These are phyloP conservation scores for Serrognathus titanus DNA, from an alignment of 2,888 invertebrate species.

Conservation along the genomic window DNA sequence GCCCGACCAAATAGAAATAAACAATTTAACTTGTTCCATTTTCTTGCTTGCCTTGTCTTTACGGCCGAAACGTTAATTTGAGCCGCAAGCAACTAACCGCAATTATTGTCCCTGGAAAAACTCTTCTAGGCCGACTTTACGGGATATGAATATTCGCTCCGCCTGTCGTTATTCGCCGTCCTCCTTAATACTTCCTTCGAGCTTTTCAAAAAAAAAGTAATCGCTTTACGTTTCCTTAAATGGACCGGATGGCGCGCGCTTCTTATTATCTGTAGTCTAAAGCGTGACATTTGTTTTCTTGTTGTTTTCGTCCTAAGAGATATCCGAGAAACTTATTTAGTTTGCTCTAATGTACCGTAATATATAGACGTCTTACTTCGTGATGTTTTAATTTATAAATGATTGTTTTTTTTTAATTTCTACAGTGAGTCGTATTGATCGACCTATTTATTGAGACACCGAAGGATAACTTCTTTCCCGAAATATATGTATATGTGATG, in stretches of 20 bases:
- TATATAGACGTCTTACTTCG: no score
- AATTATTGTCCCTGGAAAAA: slow-evolving; percentile 21
- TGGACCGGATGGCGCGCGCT: slow-evolving; percentile 3
- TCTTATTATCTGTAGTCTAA: slow-evolving; percentile 1
- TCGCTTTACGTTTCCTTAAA: slow-evolving; percentile 14
- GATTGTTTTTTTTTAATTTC: no score
- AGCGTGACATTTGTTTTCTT: slow-evolving; percentile 5
- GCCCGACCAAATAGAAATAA: slow-evolving; percentile 26
- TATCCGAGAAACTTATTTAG: not conserved
- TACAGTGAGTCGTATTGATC: no score
- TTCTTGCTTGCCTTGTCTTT: slow-evolving; percentile 21
- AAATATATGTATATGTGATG: no score
- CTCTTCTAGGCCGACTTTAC: slow-evolving; percentile 18
- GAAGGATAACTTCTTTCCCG: no score
- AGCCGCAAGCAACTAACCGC: slow-evolving; percentile 23
- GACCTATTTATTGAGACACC: no score
- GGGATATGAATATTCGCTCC: slow-evolving; percentile 20
- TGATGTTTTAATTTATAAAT: no score
- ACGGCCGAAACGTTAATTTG: slow-evolving; percentile 26
- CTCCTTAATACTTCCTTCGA: not conserved
- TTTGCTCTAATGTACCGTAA: not conserved
- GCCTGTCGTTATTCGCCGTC: not conserved
- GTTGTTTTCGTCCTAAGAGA: not conserved
- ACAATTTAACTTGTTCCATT: slow-evolving; percentile 31
- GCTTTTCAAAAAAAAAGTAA: not conserved